Percentiles rank a stretch among this genome's conserved stretches.
phyloP scores from a whole-genome alignment of 2,113 vertebrate genomes.

The Capricornis sumatraensis region DNA sequence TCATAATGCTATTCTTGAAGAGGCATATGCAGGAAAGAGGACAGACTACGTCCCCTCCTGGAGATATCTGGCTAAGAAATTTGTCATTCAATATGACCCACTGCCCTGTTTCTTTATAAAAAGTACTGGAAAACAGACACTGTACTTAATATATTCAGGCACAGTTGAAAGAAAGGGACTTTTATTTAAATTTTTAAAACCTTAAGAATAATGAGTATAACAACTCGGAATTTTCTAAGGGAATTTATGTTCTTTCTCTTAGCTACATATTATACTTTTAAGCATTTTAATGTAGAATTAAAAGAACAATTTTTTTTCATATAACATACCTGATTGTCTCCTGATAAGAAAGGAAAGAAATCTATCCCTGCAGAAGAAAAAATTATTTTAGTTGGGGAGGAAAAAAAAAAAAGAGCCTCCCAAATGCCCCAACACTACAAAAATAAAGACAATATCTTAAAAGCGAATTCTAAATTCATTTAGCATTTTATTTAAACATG shows the following conservation, averaged over 20 bases:
- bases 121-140: background rate
- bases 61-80: background rate
- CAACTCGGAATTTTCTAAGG: background rate
- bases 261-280: background rate
- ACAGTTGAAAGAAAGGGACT: constrained; percentile 1
- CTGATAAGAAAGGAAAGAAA: constrained; percentile 98
- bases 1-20: background rate
- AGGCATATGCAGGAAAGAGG: background rate
- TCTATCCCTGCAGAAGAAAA: constrained; percentile 88
- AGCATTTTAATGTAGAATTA: constrained; percentile 34
- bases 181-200: constrained; percentile 26
- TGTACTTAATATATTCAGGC: background rate
- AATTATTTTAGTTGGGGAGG: constrained; percentile 39
- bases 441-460: background rate
- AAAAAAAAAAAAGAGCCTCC: background rate
- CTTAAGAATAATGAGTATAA: background rate
- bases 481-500: background rate
- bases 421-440: background rate
- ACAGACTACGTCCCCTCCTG: background rate
- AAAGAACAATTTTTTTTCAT: background rate
- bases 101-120: background rate
- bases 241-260: background rate
- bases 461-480: background rate
- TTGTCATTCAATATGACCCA: background rate
- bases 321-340: constrained; percentile 95